These are phyloP conservation scores for Cryptomyrus ogoouensis DNA, from an alignment of 2,113 vertebrate genomes.

Conservation along the genomic window DNA sequence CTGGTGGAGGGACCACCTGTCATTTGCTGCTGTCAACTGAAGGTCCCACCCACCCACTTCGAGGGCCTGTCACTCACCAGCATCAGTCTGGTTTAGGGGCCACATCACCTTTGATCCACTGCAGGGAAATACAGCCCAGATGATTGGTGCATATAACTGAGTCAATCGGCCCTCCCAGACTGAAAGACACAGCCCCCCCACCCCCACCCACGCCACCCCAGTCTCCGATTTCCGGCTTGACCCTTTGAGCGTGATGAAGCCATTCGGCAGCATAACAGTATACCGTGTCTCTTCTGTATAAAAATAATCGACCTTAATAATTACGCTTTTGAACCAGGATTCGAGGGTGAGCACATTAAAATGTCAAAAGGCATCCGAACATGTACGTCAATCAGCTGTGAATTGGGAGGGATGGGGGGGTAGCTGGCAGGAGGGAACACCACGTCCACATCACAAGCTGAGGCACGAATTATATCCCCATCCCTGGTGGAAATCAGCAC, in stretches of 20 bases:
- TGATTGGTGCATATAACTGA: not conserved
- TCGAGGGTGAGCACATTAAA: not conserved
- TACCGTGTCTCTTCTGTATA: not conserved
- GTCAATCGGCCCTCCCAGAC: not conserved
- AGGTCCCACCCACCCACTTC: not conserved
- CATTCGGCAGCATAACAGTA: not conserved
- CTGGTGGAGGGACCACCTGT: not conserved
- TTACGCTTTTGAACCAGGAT: not conserved
- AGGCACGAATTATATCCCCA: not conserved
- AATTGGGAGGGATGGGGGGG: not conserved
- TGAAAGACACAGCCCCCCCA: not conserved
- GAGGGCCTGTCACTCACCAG: not conserved
- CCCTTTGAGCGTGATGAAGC: not conserved
- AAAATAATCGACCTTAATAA: not conserved
- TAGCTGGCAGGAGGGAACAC: not conserved
- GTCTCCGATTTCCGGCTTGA: not conserved
- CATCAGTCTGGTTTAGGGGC: not conserved
- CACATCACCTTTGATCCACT: not conserved
- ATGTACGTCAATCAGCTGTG: not conserved
- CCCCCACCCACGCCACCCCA: not conserved
- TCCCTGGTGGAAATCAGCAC: not conserved
- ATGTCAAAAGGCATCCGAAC: slow-evolving; percentile 23
- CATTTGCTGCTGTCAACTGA: not conserved
- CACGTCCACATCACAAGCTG: not conserved
- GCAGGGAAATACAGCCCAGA: not conserved